These are phyloP conservation scores for Salarias fasciatus DNA, from an alignment of 2,797 vertebrate genomes.

Conservation along the genomic window DNA sequence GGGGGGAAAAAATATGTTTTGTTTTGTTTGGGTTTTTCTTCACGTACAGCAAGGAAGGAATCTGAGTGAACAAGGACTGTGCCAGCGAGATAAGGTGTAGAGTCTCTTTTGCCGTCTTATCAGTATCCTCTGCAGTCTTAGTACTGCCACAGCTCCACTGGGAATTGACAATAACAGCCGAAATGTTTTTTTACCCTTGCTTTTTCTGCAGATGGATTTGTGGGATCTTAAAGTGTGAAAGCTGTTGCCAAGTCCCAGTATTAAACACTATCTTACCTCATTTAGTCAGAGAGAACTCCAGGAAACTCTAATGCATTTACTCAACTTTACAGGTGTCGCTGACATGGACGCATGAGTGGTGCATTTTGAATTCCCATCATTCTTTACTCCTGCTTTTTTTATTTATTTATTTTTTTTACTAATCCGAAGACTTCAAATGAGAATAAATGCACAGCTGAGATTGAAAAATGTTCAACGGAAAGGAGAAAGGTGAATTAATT, in stretches of 20 bases:
- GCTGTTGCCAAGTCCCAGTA: constrained; percentile 61
- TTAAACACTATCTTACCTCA: constrained; percentile 70
- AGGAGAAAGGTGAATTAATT: constrained; percentile 15
- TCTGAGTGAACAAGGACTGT: constrained; percentile 79
- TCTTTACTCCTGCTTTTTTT: constrained; percentile 21
- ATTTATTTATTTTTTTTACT: too few species aligned
- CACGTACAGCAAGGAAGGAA: constrained; percentile 60
- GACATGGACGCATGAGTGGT: constrained; percentile 43
- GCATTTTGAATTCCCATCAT: constrained; percentile 37
- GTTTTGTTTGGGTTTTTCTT: constrained; percentile 53
- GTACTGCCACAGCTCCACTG: constrained; percentile 72
- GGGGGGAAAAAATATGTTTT: constrained; percentile 58
- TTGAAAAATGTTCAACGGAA: constrained; percentile 6
- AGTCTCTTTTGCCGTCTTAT: constrained; percentile 80
- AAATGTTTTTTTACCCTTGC: constrained; percentile 55
- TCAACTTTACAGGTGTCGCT: constrained; percentile 65
- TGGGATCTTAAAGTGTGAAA: constrained; percentile 70
- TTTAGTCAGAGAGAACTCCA: constrained; percentile 68
- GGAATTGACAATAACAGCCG: constrained; percentile 76
- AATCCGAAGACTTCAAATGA: constrained; percentile 13
- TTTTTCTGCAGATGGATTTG: constrained; percentile 73
- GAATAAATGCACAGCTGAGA: constrained; percentile 19
- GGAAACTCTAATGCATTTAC: constrained; percentile 60
- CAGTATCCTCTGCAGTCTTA: constrained; percentile 76
- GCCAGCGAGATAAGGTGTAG: constrained; percentile 79